phyloP scores from a whole-genome alignment of 2,113 vertebrate genomes.

The Sphaerodactylus townsendi region DNA sequence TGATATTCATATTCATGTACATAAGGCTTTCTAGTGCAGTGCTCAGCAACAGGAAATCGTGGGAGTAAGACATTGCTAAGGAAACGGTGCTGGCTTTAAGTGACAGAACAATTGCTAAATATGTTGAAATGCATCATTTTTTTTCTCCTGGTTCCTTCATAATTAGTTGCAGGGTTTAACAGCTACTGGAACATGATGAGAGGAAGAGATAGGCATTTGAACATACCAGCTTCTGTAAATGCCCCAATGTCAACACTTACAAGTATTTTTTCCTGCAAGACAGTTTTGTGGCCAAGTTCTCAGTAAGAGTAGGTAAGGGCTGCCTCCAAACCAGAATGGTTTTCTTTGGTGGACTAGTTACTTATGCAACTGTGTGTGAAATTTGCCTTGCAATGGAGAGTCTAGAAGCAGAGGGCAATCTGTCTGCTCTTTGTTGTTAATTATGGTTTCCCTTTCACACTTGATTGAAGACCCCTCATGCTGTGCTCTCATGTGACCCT shows the following conservation, averaged over 20 bases:
- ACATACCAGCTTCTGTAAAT: neutral
- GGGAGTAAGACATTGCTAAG: conserved; percentile 21
- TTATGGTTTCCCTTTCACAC: too few species aligned
- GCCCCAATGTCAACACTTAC: neutral
- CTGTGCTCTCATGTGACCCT: too few species aligned
- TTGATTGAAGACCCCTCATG: too few species aligned
- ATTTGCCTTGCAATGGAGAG: too few species aligned
- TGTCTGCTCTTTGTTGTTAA: too few species aligned
- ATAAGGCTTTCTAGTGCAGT: neutral
- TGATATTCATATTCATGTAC: conserved; percentile 4
- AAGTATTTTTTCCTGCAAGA: neutral
- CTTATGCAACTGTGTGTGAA: too few species aligned
- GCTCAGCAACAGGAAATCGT: conserved; percentile 1
- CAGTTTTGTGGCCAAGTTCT: neutral
- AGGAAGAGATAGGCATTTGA: neutral
- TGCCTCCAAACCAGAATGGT: too few species aligned
- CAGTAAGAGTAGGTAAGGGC: neutral
- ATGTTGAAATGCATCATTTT: neutral
- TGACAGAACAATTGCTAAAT: conserved; percentile 11
- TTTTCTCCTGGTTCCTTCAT: neutral
- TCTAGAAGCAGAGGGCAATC: too few species aligned
- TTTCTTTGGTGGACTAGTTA: too few species aligned
- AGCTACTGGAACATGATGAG: neutral
- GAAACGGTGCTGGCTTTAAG: conserved; percentile 9
- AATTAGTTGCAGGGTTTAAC: conserved; percentile 4